A percentile compares a stretch with the other conserved stretches of the same genome.
phyloP scores from a whole-genome alignment of 2,113 vertebrate genomes.

The Monarcha castaneiventris region DNA sequence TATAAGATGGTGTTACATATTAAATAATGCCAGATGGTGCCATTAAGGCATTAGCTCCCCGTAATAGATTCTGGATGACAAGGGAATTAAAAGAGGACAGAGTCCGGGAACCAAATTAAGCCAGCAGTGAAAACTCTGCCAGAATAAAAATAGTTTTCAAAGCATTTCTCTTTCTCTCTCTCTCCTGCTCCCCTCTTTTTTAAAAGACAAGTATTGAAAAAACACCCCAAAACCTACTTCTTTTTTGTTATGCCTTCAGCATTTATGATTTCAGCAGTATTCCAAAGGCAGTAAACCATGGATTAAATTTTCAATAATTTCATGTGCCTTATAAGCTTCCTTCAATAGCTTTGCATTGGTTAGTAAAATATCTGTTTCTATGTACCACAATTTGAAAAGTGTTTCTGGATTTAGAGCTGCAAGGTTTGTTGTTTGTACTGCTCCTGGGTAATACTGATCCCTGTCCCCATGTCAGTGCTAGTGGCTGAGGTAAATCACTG shows the following conservation, averaged over 20 bases:
- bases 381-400: background rate
- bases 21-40: constrained; percentile 70
- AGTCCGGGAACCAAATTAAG: constrained; percentile 35
- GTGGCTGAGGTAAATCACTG: background rate
- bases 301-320: constrained; percentile 40
- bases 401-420: background rate
- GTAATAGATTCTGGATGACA: constrained; percentile 54
- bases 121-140: background rate
- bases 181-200: accelerated
- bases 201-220: background rate
- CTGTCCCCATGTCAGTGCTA: background rate
- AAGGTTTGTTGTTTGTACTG: background rate
- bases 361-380: background rate
- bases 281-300: background rate
- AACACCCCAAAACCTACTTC: background rate
- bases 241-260: background rate
- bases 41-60: constrained; percentile 55
- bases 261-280: background rate
- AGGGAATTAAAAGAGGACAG: constrained; percentile 46
- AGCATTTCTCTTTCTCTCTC: background rate
- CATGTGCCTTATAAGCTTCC: background rate
- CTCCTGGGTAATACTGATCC: background rate
- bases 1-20: constrained; percentile 54
- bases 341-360: background rate
- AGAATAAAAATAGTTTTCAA: constrained; percentile 30